Conservation (phyloP, 2,888 invertebrate species). For the Meteorus colon region DNA sequence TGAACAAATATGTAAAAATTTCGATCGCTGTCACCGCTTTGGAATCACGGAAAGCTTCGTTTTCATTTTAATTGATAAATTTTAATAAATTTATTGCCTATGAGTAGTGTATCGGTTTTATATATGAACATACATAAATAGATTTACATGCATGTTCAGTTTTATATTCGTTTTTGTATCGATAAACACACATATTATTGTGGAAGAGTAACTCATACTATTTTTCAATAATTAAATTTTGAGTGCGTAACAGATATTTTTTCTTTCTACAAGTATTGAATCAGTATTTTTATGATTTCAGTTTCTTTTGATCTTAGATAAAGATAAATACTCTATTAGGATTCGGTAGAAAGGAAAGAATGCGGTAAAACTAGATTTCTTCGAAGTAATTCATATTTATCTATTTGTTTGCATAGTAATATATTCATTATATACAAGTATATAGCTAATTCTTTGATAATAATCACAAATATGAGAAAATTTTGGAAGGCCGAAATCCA, state of each 20-base stretch:
- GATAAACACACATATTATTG: constrained; percentile 39
- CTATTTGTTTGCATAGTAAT: not conserved
- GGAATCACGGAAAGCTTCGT: constrained; percentile 52
- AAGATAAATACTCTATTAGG: constrained; percentile 28
- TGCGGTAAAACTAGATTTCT: constrained; percentile 19
- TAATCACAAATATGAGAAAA: not conserved
- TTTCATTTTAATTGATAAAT: constrained; percentile 41
- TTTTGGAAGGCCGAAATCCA: not conserved
- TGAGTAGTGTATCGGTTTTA: constrained; percentile 53
- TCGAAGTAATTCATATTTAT: not conserved
- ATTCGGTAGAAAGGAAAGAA: constrained; percentile 24
- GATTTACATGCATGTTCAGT: constrained; percentile 37
- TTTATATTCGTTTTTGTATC: constrained; percentile 49
- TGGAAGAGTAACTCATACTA: constrained; percentile 15
- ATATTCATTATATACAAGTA: not conserved
- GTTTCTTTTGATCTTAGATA: not conserved
- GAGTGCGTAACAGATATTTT: not conserved
- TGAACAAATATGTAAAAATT: constrained; percentile 18
- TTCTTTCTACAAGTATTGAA: constrained; percentile 9
- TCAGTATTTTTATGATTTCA: not conserved
- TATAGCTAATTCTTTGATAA: not conserved
- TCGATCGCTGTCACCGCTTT: constrained; percentile 52
- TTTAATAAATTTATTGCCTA: constrained; percentile 52
- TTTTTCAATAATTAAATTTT: constrained; percentile 27
- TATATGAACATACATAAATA: not conserved